Percentiles rank a stretch among this genome's conserved stretches.
phyloP scores from a whole-genome alignment of 2,113 vertebrate genomes.

The Alouatta palliata region DNA sequence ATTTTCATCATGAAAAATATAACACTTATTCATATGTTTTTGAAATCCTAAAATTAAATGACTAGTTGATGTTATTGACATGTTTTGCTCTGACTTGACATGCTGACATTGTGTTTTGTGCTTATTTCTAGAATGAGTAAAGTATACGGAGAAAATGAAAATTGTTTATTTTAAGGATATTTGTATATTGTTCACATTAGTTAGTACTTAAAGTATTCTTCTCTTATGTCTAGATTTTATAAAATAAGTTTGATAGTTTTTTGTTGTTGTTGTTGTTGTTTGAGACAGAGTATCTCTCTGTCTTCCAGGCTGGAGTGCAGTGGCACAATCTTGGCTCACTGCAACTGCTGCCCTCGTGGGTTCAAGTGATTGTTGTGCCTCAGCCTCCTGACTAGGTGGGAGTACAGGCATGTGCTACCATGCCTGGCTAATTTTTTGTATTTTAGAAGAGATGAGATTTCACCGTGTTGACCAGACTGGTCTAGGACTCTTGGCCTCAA shows the following conservation, averaged over 20 bases:
- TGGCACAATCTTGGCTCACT: too few relatives aligned
- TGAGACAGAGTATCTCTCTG: too few relatives aligned
- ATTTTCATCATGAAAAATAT: background rate
- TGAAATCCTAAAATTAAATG: conserved; percentile 11
- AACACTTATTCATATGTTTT: background rate
- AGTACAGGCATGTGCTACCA: too few relatives aligned
- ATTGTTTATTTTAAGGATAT: background rate
- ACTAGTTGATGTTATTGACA: background rate
- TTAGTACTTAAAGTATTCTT: background rate
- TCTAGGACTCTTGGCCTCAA: too few relatives aligned
- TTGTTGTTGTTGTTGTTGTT: too few relatives aligned
- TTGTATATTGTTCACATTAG: background rate
- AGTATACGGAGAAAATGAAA: background rate
- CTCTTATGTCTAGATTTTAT: background rate
- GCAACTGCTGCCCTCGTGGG: too few relatives aligned
- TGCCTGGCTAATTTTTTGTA: too few relatives aligned
- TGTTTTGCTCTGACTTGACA: background rate
- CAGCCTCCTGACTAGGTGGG: too few relatives aligned
- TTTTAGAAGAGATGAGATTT: too few relatives aligned
- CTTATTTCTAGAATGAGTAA: background rate
- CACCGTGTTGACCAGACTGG: too few relatives aligned
- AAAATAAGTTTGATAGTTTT: background rate
- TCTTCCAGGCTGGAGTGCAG: too few relatives aligned
- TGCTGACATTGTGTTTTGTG: background rate
- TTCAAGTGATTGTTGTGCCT: too few relatives aligned